A percentile compares a stretch with the other conserved stretches of the same genome.
These are phyloP conservation scores for Equus przewalskii DNA, from an alignment of 2,113 vertebrate species.

Conservation along the genomic window DNA sequence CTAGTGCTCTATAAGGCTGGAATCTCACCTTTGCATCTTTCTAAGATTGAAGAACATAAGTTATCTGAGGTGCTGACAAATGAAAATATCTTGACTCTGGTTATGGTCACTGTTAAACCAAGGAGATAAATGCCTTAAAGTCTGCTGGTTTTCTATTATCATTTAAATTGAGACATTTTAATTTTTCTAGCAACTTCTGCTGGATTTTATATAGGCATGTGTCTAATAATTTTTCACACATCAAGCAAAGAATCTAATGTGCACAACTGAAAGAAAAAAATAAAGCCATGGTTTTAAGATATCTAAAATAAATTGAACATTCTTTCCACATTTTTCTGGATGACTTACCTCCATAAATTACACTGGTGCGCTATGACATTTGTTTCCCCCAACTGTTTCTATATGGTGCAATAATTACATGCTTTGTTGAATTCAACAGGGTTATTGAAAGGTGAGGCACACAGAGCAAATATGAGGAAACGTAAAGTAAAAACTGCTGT, in stretches of 20 bases:
- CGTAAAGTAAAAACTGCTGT: conserved; percentile 25
- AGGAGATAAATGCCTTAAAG: conserved; percentile 54
- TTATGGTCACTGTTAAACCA: conserved; percentile 21
- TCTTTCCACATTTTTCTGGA: conserved; percentile 68
- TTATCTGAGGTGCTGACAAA: conserved; percentile 54
- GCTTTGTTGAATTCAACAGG: conserved; percentile 68
- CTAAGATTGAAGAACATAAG: neutral
- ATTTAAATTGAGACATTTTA: conserved; percentile 67
- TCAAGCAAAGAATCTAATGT: conserved; percentile 63
- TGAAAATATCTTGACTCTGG: conserved; percentile 45
- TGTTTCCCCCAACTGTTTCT: conserved; percentile 78
- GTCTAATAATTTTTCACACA: conserved; percentile 58
- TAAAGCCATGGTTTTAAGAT: conserved; percentile 39
- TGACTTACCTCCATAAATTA: conserved; percentile 77
- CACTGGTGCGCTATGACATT: conserved; percentile 53
- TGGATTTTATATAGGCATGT: conserved; percentile 3
- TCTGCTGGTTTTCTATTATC: conserved; percentile 46
- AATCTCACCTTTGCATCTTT: conserved; percentile 39
- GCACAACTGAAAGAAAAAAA: conserved; percentile 12
- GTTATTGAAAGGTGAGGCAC: conserved; percentile 70
- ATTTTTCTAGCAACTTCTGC: conserved; percentile 54
- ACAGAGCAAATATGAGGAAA: conserved; percentile 61
- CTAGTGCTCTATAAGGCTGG: neutral
- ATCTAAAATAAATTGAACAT: conserved; percentile 78
- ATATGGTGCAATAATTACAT: conserved; percentile 79